These are phyloP conservation scores for Aphelenchoides fujianensis DNA, from an alignment of 1,140 invertebrate genomes.

Conservation along the genomic window DNA sequence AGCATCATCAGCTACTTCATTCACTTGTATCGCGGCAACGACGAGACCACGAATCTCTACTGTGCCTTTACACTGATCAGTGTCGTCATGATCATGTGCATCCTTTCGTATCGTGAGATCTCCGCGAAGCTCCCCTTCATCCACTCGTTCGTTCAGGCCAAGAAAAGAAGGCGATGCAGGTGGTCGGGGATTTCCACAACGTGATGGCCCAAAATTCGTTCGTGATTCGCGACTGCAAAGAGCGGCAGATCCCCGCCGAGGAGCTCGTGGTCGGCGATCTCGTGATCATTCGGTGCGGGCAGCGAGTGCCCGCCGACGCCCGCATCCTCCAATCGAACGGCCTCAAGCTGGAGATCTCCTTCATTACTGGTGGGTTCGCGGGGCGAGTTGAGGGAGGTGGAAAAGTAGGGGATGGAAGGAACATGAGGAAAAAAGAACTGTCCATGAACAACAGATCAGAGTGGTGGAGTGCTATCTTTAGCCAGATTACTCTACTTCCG, in stretches of 20 bases:
- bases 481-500: too few relatives aligned
- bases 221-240: slow-evolving; percentile 58
- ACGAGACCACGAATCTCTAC: slow-evolving; percentile 58
- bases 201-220: slow-evolving; percentile 74
- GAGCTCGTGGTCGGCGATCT: slow-evolving; percentile 60
- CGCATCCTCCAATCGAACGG: slow-evolving; percentile 58
- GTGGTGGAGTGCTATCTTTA: too few relatives aligned
- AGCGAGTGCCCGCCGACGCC: slow-evolving; percentile 55
- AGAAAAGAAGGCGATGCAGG: slow-evolving; percentile 56
- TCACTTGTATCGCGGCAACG: slow-evolving; percentile 56
- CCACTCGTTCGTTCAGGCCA: too few relatives aligned
- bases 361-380: slow-evolving; percentile 67
- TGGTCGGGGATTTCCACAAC: slow-evolving; percentile 50
- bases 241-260: slow-evolving; percentile 46
- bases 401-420: too few relatives aligned
- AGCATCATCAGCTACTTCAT: slow-evolving; percentile 59
- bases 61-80: slow-evolving; percentile 57
- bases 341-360: slow-evolving; percentile 73
- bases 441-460: too few relatives aligned
- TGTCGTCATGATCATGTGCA: slow-evolving; percentile 57
- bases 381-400: too few relatives aligned
- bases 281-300: slow-evolving; percentile 41
- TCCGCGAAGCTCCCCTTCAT: too few relatives aligned
- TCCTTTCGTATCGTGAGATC: slow-evolving; percentile 60
- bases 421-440: too few relatives aligned